Evolutionary conservation across 2,888 invertebrate species (phyloP).

Genomic region (Stenichneumon culpator): DNA sequence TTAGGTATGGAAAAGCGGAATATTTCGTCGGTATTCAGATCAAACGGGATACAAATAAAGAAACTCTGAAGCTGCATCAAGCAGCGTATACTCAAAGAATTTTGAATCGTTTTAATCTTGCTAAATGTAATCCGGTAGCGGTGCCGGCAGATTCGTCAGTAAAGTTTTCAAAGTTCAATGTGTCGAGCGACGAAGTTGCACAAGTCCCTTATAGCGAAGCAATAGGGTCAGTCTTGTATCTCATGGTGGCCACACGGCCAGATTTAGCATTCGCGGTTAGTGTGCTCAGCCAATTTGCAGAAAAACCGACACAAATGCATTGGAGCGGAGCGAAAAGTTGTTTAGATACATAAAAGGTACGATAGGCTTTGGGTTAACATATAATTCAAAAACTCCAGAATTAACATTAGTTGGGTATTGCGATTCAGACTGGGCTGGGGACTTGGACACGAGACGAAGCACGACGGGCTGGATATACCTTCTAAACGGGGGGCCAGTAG

Average conservation of each 20-base stretch:
- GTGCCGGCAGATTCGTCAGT: background rate
- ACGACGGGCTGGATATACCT: too few species aligned
- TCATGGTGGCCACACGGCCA: background rate
- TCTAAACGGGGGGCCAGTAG: too few species aligned
- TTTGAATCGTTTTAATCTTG: background rate
- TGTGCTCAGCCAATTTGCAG: slow-evolving; percentile 7
- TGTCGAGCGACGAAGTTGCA: background rate
- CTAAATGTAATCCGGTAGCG: background rate
- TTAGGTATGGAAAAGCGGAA: background rate
- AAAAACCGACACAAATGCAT: too few species aligned
- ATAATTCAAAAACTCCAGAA: too few species aligned
- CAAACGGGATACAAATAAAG: background rate
- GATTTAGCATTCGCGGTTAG: background rate
- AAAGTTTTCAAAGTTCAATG: background rate
- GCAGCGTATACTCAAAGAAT: background rate
- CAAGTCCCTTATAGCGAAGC: background rate
- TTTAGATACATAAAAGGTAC: too few species aligned
- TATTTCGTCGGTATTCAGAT: background rate
- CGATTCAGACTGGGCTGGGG: too few species aligned
- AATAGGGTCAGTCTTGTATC: background rate
- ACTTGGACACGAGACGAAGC: too few species aligned
- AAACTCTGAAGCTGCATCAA: background rate
- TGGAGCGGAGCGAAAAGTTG: too few species aligned
- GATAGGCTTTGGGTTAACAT: too few species aligned
- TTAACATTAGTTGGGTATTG: too few species aligned